These are phyloP conservation scores for Auanema freiburgensis DNA, from an alignment of 2,888 invertebrate genomes.

Conservation along the genomic window DNA sequence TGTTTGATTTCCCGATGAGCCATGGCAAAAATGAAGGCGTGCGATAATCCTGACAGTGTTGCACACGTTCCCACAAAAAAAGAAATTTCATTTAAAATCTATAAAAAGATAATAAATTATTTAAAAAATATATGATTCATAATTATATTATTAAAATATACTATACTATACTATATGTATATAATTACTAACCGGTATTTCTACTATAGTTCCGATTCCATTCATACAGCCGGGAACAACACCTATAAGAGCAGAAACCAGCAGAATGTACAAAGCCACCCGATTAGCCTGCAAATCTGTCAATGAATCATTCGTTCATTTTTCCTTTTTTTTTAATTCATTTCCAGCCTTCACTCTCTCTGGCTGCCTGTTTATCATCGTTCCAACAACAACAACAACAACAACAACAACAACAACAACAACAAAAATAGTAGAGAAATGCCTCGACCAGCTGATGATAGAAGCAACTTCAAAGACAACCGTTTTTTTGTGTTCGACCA, in stretches of 20 bases:
- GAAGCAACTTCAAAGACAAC: neutral
- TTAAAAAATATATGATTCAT: neutral
- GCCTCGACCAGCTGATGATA: neutral
- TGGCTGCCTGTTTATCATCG: neutral
- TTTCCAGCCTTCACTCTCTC: neutral
- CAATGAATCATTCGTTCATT: neutral
- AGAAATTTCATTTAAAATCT: slow-evolving; percentile 29
- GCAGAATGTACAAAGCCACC: slow-evolving; percentile 31
- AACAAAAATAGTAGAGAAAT: neutral
- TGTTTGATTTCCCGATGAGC: slow-evolving; percentile 28
- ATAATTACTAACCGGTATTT: slow-evolving; percentile 19
- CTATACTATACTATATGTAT: neutral
- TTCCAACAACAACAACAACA: no score
- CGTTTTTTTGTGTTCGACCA: neutral
- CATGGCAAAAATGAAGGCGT: slow-evolving; percentile 37
- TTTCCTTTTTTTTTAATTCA: neutral
- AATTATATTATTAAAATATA: neutral
- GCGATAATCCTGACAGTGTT: slow-evolving; percentile 31
- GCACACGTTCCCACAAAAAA: slow-evolving; percentile 36
- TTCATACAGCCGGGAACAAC: slow-evolving; percentile 32
- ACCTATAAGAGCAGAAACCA: slow-evolving; percentile 31
- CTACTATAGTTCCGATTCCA: slow-evolving; percentile 24
- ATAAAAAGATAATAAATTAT: neutral
- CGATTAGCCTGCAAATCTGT: slow-evolving; percentile 27
- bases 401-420: no score